Evolutionary conservation across 2,113 vertebrate species (phyloP).

Genomic region (Oncorhynchus nerka): DNA sequence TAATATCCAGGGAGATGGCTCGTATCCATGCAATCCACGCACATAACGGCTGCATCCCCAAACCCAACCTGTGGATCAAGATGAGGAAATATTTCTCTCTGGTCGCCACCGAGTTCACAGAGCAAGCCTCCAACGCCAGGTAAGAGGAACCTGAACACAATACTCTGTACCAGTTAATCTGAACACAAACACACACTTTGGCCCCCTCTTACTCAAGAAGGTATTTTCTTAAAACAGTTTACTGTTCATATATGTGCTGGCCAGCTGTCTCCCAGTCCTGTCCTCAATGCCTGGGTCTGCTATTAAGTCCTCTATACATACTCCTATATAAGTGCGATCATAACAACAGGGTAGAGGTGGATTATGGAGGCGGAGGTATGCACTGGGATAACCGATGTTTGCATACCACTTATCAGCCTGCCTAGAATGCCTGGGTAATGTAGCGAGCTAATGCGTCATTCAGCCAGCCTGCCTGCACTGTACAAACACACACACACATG

Average conservation of each 20-base stretch:
- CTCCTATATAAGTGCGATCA: conserved; percentile 57
- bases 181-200: too few species aligned
- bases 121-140: conserved; percentile 80
- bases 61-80: conserved; percentile 92
- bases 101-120: conserved; percentile 86
- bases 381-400: conserved; percentile 60
- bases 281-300: background rate
- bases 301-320: background rate
- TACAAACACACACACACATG: background rate
- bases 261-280: background rate
- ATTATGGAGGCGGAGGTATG: conserved; percentile 56
- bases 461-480: background rate
- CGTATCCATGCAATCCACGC: conserved; percentile 92
- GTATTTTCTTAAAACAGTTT: too few species aligned
- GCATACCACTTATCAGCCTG: conserved; percentile 26
- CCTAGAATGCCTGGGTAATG: background rate
- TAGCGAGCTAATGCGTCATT: background rate
- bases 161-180: too few species aligned
- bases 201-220: too few species aligned
- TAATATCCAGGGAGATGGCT: conserved; percentile 93
- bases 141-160: conserved; percentile 48
- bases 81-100: conserved; percentile 89
- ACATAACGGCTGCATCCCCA: conserved; percentile 91
- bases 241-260: too few species aligned
- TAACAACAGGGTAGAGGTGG: conserved; percentile 34